phyloP scores from a whole-genome alignment of 2,797 vertebrate genomes.

The Melanotaenia nigrans region DNA sequence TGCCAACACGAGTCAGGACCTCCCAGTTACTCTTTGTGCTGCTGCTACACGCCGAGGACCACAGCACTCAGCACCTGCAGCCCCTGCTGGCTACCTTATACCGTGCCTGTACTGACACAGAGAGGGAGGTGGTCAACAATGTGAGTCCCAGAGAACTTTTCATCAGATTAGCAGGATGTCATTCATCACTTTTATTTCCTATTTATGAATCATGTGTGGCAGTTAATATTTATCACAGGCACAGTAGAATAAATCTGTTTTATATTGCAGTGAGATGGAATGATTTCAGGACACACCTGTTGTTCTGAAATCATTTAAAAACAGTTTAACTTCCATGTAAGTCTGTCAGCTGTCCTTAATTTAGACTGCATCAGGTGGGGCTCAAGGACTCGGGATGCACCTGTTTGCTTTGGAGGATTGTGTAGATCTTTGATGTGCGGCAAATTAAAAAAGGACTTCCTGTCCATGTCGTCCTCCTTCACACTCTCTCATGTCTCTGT shows the following conservation, averaged over 20 bases:
- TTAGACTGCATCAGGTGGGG: slow-evolving; percentile 5
- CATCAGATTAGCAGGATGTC: slow-evolving; percentile 15
- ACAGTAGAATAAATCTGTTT: slow-evolving; percentile 2
- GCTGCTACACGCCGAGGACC: slow-evolving; percentile 91
- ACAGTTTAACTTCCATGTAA: slow-evolving; percentile 10
- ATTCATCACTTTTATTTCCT: background rate
- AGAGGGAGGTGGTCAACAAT: slow-evolving; percentile 83
- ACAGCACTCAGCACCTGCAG: slow-evolving; percentile 92
- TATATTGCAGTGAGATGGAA: slow-evolving; percentile 11
- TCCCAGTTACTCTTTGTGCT: slow-evolving; percentile 88
- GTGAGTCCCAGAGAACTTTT: slow-evolving; percentile 79
- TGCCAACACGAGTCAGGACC: slow-evolving; percentile 87
- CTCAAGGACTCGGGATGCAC: slow-evolving; percentile 70
- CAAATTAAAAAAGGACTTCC: slow-evolving; percentile 40
- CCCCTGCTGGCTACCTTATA: slow-evolving; percentile 86
- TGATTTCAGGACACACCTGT: slow-evolving; percentile 58
- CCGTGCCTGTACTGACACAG: slow-evolving; percentile 84
- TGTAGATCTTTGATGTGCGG: slow-evolving; percentile 44
- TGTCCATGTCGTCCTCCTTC: slow-evolving; percentile 10
- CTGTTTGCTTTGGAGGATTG: slow-evolving; percentile 48
- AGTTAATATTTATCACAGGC: background rate
- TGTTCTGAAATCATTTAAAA: slow-evolving; percentile 28
- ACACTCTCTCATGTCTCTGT: slow-evolving; percentile 6
- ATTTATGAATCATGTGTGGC: slow-evolving; percentile 6
- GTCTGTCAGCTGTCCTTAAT: slow-evolving; percentile 18